Evolutionary conservation across 2,888 invertebrate genomes (phyloP).

Genomic region (Odontocolon sp.): DNA sequence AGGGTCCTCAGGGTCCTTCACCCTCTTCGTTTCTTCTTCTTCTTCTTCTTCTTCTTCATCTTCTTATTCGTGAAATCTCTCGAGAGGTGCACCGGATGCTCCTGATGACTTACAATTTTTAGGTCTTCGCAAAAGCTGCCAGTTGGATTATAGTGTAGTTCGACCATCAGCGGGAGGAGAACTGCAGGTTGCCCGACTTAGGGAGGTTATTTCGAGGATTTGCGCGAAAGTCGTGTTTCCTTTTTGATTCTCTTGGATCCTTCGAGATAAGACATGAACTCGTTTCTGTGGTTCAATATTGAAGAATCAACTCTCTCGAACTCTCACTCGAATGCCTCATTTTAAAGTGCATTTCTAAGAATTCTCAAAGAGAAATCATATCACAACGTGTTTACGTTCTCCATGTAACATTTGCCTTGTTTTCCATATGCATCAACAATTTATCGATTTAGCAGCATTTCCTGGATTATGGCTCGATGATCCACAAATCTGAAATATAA

Average conservation of each 20-base stretch:
- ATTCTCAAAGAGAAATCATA: constrained; percentile 6
- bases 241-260: constrained; percentile 19
- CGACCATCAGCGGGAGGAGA: background rate
- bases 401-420: background rate
- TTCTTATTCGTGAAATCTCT: constrained; percentile 19
- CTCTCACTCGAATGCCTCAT: background rate
- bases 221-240: constrained; percentile 48
- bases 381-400: background rate
- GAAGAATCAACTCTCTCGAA: background rate
- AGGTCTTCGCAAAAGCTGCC: no score
- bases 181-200: constrained; percentile 13
- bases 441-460: background rate
- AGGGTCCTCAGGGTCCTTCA: constrained; percentile 57
- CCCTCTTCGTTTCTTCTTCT: constrained; percentile 18
- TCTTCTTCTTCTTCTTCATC: background rate
- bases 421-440: background rate
- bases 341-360: constrained; percentile 5
- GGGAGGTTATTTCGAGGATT: constrained; percentile 9
- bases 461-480: background rate
- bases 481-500: constrained; percentile 2
- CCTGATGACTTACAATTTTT: no score
- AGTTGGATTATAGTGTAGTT: no score
- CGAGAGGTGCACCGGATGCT: background rate
- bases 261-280: constrained; percentile 44
- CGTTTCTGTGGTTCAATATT: background rate